Conservation (phyloP, 2,797 vertebrate genomes). For the Melanotaenia trifasciata region DNA sequence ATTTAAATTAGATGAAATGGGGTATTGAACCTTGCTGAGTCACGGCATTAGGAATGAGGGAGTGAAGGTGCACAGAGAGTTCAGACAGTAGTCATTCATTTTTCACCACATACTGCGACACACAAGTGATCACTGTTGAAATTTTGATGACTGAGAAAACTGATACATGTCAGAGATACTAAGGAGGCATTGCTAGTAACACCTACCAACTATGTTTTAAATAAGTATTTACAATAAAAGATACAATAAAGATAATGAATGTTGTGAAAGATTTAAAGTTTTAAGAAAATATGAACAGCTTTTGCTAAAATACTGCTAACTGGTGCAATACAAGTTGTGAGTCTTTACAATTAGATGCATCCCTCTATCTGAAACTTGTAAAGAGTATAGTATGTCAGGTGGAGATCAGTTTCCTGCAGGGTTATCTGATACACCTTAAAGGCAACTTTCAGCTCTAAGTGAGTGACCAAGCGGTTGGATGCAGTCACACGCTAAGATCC, state of each 20-base stretch:
- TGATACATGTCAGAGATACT: slow-evolving; percentile 52
- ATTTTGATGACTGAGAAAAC: slow-evolving; percentile 77
- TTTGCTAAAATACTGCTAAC: no score
- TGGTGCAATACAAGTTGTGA: background rate
- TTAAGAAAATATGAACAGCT: background rate
- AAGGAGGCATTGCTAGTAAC: slow-evolving; percentile 5
- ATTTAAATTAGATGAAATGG: slow-evolving; percentile 11
- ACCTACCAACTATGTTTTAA: background rate
- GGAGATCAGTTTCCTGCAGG: slow-evolving; percentile 76
- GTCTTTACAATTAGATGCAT: slow-evolving; percentile 37
- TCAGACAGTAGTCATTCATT: slow-evolving; percentile 73
- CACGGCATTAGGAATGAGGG: slow-evolving; percentile 28
- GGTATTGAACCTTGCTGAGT: slow-evolving; percentile 36
- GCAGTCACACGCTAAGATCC: slow-evolving; percentile 47
- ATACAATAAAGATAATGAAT: background rate
- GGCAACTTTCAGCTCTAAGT: slow-evolving; percentile 60
- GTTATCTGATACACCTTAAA: slow-evolving; percentile 67
- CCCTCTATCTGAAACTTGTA: slow-evolving; percentile 37
- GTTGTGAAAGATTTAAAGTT: background rate
- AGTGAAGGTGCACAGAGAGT: slow-evolving; percentile 44
- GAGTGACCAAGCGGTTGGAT: slow-evolving; percentile 73
- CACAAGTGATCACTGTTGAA: slow-evolving; percentile 70
- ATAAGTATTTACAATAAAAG: background rate
- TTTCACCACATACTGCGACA: slow-evolving; percentile 71
- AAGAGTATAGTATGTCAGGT: slow-evolving; percentile 66